Conservation (phyloP, 2,113 vertebrate genomes). For the Prionailurus viverrinus region DNA sequence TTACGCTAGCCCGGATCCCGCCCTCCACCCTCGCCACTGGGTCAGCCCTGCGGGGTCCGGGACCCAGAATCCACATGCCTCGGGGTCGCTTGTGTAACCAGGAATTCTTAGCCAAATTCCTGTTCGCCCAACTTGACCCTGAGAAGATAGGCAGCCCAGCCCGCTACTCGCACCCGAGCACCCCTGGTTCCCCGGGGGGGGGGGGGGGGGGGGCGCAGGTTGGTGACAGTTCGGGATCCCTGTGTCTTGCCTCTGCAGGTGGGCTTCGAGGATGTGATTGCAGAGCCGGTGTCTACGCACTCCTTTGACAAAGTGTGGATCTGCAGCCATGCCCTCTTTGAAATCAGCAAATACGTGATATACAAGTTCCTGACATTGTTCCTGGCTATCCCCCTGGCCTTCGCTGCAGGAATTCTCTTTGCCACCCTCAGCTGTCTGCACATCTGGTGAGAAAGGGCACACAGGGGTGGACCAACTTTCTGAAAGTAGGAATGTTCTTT, state of each 20-base stretch:
- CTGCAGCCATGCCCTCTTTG: conserved; percentile 95
- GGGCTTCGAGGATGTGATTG: conserved; percentile 95
- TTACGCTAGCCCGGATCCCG: neutral
- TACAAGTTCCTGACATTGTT: conserved; percentile 94
- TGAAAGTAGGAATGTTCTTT: neutral
- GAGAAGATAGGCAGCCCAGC: neutral
- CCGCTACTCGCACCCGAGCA: fast-evolving
- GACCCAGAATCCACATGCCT: fast-evolving
- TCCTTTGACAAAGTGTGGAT: conserved; percentile 97
- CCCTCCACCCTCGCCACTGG: neutral
- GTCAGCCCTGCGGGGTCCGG: neutral
- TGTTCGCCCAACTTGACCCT: neutral
- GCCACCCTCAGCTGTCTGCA: conserved; percentile 94
- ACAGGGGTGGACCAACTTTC: neutral
- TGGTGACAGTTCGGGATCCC: neutral
- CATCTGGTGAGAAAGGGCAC: conserved; percentile 92
- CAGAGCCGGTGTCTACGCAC: conserved; percentile 92
- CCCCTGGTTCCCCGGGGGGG: neutral
- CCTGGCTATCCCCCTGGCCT: conserved; percentile 94
- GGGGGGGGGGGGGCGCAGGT: neutral
- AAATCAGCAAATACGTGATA: conserved; percentile 92
- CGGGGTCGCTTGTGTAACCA: neutral
- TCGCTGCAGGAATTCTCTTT: conserved; percentile 92
- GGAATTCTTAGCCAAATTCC: neutral
- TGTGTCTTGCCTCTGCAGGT: conserved; percentile 86